Evolutionary conservation across 2,888 invertebrate species (phyloP).

Genomic region (Conistra vaccinii): DNA sequence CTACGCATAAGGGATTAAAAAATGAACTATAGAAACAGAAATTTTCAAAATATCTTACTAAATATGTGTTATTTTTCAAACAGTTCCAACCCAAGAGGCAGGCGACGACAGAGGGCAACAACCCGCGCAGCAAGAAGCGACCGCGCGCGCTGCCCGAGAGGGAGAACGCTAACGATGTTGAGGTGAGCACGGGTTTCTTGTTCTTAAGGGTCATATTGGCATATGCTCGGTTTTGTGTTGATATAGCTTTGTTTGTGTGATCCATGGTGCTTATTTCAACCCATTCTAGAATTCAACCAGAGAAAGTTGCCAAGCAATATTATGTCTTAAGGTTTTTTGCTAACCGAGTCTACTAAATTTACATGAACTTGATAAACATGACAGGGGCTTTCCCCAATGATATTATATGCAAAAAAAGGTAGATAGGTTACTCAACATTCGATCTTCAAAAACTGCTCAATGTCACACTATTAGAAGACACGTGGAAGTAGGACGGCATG

Average conservation of each 20-base stretch:
- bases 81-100: constrained; percentile 86
- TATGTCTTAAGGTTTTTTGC: too few species aligned
- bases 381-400: too few species aligned
- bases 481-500: too few species aligned
- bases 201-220: not conserved
- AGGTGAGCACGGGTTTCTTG: constrained; percentile 73
- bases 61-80: not conserved
- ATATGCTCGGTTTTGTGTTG: constrained; percentile 27
- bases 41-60: not conserved
- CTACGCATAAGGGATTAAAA: too few species aligned
- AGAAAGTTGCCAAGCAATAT: too few species aligned
- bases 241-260: not conserved
- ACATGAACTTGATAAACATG: too few species aligned
- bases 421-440: too few species aligned
- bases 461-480: too few species aligned
- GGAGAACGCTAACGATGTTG: constrained; percentile 84
- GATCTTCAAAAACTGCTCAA: too few species aligned
- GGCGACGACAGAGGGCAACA: constrained; percentile 63
- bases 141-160: constrained; percentile 69
- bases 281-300: too few species aligned
- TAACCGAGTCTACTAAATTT: too few species aligned
- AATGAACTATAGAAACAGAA: not conserved
- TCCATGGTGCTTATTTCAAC: constrained; percentile 1
- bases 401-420: too few species aligned
- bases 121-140: constrained; percentile 80